Percentiles rank a stretch among this genome's conserved stretches.
phyloP scores from a whole-genome alignment of 2,888 invertebrate genomes.

The Mimachlamys varia region DNA sequence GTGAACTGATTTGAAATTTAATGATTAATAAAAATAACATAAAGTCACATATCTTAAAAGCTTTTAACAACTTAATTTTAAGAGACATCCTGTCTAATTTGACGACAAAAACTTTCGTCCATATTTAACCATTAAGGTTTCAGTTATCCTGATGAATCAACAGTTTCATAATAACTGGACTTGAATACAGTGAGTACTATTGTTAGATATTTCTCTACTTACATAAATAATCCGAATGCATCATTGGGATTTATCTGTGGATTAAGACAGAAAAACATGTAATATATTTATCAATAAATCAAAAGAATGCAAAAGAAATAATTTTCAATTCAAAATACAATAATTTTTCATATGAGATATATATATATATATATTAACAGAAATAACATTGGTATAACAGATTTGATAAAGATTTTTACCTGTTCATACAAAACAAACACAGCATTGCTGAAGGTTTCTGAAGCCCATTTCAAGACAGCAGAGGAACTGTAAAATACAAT shows the following conservation, averaged over 20 bases:
- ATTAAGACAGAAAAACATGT: slow-evolving; percentile 26
- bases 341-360: background rate
- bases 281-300: background rate
- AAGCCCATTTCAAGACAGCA: slow-evolving; percentile 80
- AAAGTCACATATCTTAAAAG: too few species aligned
- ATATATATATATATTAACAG: background rate
- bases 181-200: too few species aligned
- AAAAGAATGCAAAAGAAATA: background rate
- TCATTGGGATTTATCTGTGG: slow-evolving; percentile 77
- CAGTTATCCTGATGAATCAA: too few species aligned
- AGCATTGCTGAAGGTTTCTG: slow-evolving; percentile 78
- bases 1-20: too few species aligned
- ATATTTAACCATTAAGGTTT: too few species aligned
- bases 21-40: too few species aligned
- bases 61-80: too few species aligned
- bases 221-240: slow-evolving; percentile 79
- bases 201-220: slow-evolving; percentile 54
- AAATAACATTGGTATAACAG: too few species aligned
- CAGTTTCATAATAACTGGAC: too few species aligned
- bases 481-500: slow-evolving; percentile 76
- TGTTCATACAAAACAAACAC: slow-evolving; percentile 82
- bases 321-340: background rate
- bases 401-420: slow-evolving; percentile 57
- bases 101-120: too few species aligned
- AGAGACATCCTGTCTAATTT: too few species aligned